Percentiles rank a stretch among this genome's conserved stretches.
Conservation (phyloP, 2,888 invertebrate species). For the Ophion slaviceki region DNA sequence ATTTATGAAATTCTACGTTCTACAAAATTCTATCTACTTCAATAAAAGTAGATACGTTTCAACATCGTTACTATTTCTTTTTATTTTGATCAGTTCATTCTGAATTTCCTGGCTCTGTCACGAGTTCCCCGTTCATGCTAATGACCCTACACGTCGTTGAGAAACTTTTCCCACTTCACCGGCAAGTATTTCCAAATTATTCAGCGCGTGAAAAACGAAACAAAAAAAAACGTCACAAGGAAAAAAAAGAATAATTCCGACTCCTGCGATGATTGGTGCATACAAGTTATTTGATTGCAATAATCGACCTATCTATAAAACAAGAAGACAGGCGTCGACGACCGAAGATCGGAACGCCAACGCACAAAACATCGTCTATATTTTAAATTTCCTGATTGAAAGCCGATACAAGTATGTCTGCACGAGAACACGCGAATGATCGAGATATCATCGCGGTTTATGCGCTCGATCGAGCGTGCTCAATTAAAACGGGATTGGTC, state of each 20-base stretch:
- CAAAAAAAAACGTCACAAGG: neutral
- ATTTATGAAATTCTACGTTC: too few relatives aligned
- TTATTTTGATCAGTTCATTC: neutral
- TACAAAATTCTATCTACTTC: too few relatives aligned
- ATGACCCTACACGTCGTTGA: neutral
- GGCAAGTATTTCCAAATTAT: neutral
- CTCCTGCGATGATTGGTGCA: neutral
- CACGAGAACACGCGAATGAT: neutral
- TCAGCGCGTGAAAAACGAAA: neutral
- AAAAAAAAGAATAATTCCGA: neutral
- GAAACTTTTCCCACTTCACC: neutral
- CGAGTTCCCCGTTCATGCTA: neutral
- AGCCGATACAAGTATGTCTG: slow-evolving; percentile 4
- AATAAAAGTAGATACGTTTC: too few relatives aligned
- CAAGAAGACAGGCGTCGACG: slow-evolving; percentile 5
- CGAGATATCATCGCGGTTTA: slow-evolving; percentile 1
- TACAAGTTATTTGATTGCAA: slow-evolving; percentile 11
- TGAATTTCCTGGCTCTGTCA: neutral
- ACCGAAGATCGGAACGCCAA: neutral
- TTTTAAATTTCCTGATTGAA: neutral
- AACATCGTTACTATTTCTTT: neutral
- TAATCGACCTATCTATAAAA: neutral
- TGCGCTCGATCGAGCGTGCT: neutral
- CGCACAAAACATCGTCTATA: neutral
- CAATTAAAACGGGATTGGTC: slow-evolving; percentile 3